Evolutionary conservation across 2,113 vertebrate genomes (phyloP).

Genomic region (Tylochromis polylepis): DNA sequence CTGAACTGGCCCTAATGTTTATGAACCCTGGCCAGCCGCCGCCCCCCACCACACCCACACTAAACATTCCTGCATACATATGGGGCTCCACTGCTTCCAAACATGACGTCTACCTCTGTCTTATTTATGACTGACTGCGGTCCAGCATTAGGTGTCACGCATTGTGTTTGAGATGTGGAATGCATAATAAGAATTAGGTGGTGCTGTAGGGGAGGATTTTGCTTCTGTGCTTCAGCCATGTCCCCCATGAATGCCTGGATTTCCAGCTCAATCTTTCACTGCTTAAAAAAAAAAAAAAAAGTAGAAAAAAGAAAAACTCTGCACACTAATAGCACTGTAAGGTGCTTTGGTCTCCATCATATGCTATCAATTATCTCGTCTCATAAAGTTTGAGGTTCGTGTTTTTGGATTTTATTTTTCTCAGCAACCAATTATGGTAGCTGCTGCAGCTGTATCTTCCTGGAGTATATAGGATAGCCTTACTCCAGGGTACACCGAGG

Average conservation of each 20-base stretch:
- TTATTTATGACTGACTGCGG: slow-evolving; percentile 50
- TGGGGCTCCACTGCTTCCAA: slow-evolving; percentile 24
- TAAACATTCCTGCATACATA: slow-evolving; percentile 61
- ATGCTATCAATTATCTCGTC: not conserved
- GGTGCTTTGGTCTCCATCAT: not conserved
- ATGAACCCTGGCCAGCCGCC: slow-evolving; percentile 29
- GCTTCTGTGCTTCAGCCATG: not conserved
- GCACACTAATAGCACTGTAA: not conserved
- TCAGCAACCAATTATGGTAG: not conserved
- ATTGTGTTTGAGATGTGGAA: slow-evolving; percentile 36
- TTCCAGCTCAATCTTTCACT: not conserved
- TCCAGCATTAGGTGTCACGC: slow-evolving; percentile 3
- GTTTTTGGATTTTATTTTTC: not conserved
- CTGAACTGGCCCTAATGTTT: slow-evolving; percentile 60
- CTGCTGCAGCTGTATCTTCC: slow-evolving; percentile 14
- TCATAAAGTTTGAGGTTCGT: slow-evolving; percentile 4
- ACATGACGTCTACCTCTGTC: slow-evolving; percentile 41
- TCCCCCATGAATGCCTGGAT: not conserved
- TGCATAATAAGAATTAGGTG: slow-evolving; percentile 14
- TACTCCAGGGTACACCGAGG: not conserved
- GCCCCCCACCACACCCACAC: slow-evolving; percentile 53
- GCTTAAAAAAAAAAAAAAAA: not conserved
- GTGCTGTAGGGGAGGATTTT: not conserved
- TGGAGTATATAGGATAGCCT: not conserved
- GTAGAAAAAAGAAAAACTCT: not conserved